These are phyloP conservation scores for Caerostris darwini DNA, from an alignment of 1,140 invertebrate species.

Conservation along the genomic window DNA sequence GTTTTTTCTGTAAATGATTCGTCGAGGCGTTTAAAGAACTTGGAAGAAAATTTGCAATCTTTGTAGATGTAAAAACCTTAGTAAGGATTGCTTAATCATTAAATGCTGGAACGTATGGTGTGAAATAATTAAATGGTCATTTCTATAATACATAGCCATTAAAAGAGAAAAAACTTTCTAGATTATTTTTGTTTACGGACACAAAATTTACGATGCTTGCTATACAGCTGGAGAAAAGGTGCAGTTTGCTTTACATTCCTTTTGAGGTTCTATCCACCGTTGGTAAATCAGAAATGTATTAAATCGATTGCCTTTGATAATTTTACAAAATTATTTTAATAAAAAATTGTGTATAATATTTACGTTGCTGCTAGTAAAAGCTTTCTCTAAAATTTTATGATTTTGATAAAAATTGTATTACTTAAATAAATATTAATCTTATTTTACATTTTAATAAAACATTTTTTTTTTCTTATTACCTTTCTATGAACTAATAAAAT, in stretches of 20 bases:
- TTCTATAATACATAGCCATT: background rate
- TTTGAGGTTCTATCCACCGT: background rate
- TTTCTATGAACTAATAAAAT: too few relatives aligned
- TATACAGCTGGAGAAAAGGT: background rate
- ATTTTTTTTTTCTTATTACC: too few relatives aligned
- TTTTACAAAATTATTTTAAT: too few relatives aligned
- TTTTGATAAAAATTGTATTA: too few relatives aligned
- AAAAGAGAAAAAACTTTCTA: background rate
- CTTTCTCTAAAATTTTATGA: too few relatives aligned
- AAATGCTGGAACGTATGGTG: background rate
- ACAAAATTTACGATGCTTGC: background rate
- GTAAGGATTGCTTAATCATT: constrained; percentile 14
- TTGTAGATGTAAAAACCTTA: background rate
- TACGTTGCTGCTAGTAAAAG: too few relatives aligned
- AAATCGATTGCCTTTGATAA: too few relatives aligned
- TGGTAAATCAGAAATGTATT: too few relatives aligned
- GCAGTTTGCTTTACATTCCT: background rate
- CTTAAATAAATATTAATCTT: too few relatives aligned
- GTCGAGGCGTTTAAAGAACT: constrained; percentile 18
- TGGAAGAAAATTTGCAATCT: background rate
- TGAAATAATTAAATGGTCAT: background rate
- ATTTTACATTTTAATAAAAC: too few relatives aligned
- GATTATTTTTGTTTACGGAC: background rate
- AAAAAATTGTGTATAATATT: too few relatives aligned
- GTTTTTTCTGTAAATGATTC: background rate